Evolutionary conservation across 2,888 invertebrate species (phyloP), one percentile per base, ranked within the genome.

Genomic region (Octonoba sinensis): DNA sequence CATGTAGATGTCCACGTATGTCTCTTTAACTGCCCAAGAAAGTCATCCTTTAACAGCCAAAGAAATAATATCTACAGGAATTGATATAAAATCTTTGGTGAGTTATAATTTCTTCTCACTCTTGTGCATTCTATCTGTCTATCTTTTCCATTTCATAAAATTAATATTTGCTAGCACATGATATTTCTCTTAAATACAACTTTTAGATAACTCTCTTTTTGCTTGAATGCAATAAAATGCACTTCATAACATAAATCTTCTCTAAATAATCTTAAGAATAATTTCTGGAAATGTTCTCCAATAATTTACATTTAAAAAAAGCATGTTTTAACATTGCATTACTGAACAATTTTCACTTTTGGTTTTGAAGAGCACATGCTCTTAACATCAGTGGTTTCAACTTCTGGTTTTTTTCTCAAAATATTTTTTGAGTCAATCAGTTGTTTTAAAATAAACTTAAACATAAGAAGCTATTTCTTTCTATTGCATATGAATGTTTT

Each of bases 71-170:
- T 78, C 73, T 51, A 83, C 83, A 36, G 78, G 78, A 49, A 71
- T 83, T 75, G 83, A 83, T 71, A 76, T 83, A 59, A 70, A 83
- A 24, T 83, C 75, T 16, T 44, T 83, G 78, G 83, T 83, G 71
- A 83, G 83, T 83, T 27, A n/a, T 24, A 12, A 15, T n/a, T 46
- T 44, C 18, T 8, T 47, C 46, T 62, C 1, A 44, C 8, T n/a
- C n/a, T 62, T 64, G 13, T 36, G 36, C 36, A 36, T 36, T 62
- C 11, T 62, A 16, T 44, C 46, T 62, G 3, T 18, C n/a, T 12
- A 16, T 57, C 54, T 18, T 54, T 54, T 18, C 15, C 8, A 4
- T 36, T 36, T 6, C 11, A 11, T 36, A 2, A 36, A 18, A 18
- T 57, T n/a, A 57, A 57, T 57, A 54, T 54, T 54, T 1, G 15